Base-by-base conservation (phyloP, 1,140 invertebrate species). In the Lepidurus apus region DNA sequence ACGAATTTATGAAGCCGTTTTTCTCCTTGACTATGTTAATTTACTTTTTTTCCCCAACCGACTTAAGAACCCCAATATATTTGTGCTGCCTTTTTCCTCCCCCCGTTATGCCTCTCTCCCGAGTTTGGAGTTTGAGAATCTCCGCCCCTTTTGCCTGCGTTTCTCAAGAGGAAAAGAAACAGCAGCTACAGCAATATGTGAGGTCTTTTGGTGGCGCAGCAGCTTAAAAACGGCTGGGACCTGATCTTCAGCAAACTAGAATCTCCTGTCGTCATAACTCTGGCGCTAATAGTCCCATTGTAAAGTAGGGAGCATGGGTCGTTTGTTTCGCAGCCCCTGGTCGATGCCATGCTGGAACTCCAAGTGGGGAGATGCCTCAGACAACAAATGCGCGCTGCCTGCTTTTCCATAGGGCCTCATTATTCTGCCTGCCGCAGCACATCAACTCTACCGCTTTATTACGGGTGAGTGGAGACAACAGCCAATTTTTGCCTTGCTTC, bases 1-100 rank as follows among this genome's bases (percentile, higher is more conserved):
- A 13, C 53, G 53, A 65, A 65, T 65, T 65, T 65, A 65, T 65
- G 53, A 65, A 65, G 53, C 53, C 53, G 53, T 65, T 65, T 65
- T 65, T 65, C 53, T 65, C 53, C 53, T 65, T 65, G 53, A 65
- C 53, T 65, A 65, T 65, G 53, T 65, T 65, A 65, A 65, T 65
- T 65, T 65, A 65, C 53, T 65, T 65, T 65, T 65, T 65, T 65
- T 21, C 17, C 21, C 53, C 53, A 65, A 65, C 53, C 21, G 34
- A 34, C 53, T 65, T 65, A 65, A 65, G 53, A 65, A 65, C 53
- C 53, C 13, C 53, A 65, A 65, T 65, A 65, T 65, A 65, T 65
- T 65, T 21, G 53, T 17, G 53, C 53, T 34, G 13, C 53, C 6
- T 17, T 21, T 21, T 21, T 17, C 53, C 53, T 7, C 53, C 13